Evolutionary conservation across 1,140 invertebrate genomes (phyloP), one percentile per base, ranked within the genome.

Genomic region (Chrysoperla carnea): DNA sequence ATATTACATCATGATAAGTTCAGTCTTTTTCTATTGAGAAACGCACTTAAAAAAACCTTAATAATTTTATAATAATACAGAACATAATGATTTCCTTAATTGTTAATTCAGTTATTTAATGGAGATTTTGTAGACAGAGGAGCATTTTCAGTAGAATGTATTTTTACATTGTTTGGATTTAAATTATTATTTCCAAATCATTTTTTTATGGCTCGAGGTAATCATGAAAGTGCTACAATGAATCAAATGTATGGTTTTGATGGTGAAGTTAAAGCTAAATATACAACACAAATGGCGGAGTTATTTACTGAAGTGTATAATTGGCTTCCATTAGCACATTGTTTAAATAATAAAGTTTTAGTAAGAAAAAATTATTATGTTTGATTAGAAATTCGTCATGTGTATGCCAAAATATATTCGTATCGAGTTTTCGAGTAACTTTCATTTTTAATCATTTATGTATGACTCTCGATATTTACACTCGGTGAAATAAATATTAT

Each of bases 171-270:
- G 36, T 95, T 99, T 64, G 89, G 90, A 48, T 99, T 92, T 62
- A 99, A 99, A 63, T 67, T 99, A 40, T 69, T 99, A 8, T 98
- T 88, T 67, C 95, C 96, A 1, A 78, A 97, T 61, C 83, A 97
- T 61, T 99, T 99, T 63, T 98, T 81, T 61, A 91, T 99, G 84
- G 86, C 92, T 0, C 73, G 95, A 76, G 95, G 91, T 29, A 99
- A 99, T 63, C 95, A 99, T 61, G 95, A 99, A 60, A 95, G 88
- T 53, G 74, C 82, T 14, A 93, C 84, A 11, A 99, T 99, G 94
- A 99, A 99, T 67, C 90, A 96, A 65, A 95, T 98, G 83, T 99
- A 98, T 63, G 94, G 94, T 13, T 98, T 99, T 69, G 85, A 93
- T 52, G 93, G 93, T 3, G 94, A 99, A 72, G 93, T 98, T 0